Evolutionary conservation across 2,797 vertebrate genomes (phyloP).

Genomic region (Helicolenus hilgendorfi): DNA sequence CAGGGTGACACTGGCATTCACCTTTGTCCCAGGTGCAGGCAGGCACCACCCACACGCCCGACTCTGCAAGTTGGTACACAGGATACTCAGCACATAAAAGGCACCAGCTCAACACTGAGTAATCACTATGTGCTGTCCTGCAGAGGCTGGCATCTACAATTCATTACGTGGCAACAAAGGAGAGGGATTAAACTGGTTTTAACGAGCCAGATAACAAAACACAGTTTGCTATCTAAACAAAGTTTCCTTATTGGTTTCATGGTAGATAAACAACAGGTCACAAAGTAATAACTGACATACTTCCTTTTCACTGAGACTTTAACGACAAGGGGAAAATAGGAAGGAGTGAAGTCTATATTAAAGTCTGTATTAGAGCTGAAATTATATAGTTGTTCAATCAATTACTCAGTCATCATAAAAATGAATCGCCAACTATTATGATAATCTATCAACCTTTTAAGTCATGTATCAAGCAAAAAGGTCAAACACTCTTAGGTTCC

Average conservation of each 20-base stretch:
- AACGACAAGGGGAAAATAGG: not conserved
- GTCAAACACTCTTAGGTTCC: not conserved
- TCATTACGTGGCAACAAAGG: constrained; percentile 10
- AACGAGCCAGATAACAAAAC: constrained; percentile 11
- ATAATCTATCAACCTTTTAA: not conserved
- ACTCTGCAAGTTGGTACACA: constrained; percentile 22
- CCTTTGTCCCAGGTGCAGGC: constrained; percentile 77
- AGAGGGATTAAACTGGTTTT: constrained; percentile 20
- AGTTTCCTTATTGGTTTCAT: not conserved
- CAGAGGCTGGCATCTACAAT: constrained; percentile 1
- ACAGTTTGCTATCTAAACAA: constrained; percentile 9
- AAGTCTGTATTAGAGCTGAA: not conserved
- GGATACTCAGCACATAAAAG: constrained; percentile 28
- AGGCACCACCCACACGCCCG: constrained; percentile 35
- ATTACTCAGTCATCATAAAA: too few relatives aligned
- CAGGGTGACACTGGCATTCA: constrained; percentile 69
- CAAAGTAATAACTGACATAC: constrained; percentile 35
- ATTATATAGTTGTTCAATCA: not conserved
- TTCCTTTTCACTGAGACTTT: constrained; percentile 3
- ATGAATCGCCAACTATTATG: not conserved
- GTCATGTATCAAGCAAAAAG: not conserved
- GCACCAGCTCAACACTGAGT: not conserved
- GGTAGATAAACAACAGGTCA: constrained; percentile 14
- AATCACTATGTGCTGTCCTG: not conserved
- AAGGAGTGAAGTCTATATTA: not conserved